phyloP scores from a whole-genome alignment of 2,888 invertebrate species.

The Euclidia mi region DNA sequence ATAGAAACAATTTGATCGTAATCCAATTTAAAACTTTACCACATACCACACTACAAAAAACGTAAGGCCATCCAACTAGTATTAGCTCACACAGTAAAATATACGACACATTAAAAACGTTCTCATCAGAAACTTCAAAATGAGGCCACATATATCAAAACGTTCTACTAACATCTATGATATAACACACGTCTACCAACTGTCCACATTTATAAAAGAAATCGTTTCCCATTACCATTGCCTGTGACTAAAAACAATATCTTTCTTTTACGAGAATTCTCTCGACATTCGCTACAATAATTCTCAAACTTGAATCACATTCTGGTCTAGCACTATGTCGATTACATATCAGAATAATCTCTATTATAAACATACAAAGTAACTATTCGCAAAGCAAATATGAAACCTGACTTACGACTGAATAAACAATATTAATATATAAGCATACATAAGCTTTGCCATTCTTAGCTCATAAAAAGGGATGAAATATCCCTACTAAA shows the following conservation, averaged over 20 bases:
- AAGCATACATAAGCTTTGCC: slow-evolving; percentile 81
- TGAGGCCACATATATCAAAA: no score
- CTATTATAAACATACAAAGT: slow-evolving; percentile 42
- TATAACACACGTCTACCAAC: background rate
- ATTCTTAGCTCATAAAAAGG: slow-evolving; percentile 87
- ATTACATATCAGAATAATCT: slow-evolving; percentile 25
- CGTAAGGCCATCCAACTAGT: no score
- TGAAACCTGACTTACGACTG: slow-evolving; percentile 64
- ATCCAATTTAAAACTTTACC: no score
- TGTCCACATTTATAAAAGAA: slow-evolving; percentile 5
- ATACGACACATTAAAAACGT: no score
- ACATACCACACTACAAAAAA: no score
- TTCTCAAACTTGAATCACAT: slow-evolving; percentile 29
- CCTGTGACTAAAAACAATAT: slow-evolving; percentile 33
- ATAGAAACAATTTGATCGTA: no score
- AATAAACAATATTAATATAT: slow-evolving; percentile 85
- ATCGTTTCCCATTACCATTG: slow-evolving; percentile 2
- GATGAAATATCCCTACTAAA: slow-evolving; percentile 87
- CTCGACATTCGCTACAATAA: slow-evolving; percentile 28
- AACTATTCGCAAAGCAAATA: slow-evolving; percentile 49
- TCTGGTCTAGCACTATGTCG: slow-evolving; percentile 13
- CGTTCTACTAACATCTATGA: background rate
- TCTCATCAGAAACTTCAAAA: no score
- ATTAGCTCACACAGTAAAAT: no score
- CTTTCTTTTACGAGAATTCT: slow-evolving; percentile 25